These are phyloP conservation scores for Hirundo rustica DNA, from an alignment of 2,797 vertebrate genomes.

Conservation along the genomic window DNA sequence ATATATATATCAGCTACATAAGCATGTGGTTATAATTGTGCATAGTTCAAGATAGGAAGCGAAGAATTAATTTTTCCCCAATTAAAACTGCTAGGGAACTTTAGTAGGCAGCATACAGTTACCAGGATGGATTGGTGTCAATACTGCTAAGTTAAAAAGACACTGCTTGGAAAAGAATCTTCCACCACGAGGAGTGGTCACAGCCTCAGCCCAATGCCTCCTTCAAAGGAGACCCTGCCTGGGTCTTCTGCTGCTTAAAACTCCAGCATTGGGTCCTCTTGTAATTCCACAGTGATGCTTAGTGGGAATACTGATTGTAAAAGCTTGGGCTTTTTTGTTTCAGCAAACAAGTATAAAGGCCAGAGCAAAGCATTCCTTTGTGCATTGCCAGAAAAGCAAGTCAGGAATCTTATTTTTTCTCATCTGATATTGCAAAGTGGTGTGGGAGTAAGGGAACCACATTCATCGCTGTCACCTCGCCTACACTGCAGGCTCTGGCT, in stretches of 20 bases:
- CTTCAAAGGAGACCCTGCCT: neutral
- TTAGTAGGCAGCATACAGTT: neutral
- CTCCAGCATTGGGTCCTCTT: accelerated
- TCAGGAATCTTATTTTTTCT: neutral
- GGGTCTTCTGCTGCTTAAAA: neutral
- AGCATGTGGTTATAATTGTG: slow-evolving; percentile 37
- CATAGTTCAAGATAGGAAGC: neutral
- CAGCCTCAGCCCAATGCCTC: neutral
- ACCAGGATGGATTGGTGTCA: neutral
- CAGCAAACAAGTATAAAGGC: neutral
- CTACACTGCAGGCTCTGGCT: slow-evolving; percentile 11
- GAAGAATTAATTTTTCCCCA: slow-evolving; percentile 31
- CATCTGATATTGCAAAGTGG: neutral
- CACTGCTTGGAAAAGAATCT: neutral
- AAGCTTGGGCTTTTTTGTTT: neutral
- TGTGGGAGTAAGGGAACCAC: slow-evolving; percentile 37
- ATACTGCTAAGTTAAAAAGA: neutral
- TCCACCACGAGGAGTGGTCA: neutral
- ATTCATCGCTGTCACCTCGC: neutral
- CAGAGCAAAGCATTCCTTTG: neutral
- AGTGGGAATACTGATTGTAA: neutral
- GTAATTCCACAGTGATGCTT: accelerated
- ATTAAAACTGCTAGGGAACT: slow-evolving; percentile 9
- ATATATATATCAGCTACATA: neutral
- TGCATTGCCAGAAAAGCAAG: neutral